Conservation (phyloP, 2,797 vertebrate genomes). For the Psittacula derbiana region DNA sequence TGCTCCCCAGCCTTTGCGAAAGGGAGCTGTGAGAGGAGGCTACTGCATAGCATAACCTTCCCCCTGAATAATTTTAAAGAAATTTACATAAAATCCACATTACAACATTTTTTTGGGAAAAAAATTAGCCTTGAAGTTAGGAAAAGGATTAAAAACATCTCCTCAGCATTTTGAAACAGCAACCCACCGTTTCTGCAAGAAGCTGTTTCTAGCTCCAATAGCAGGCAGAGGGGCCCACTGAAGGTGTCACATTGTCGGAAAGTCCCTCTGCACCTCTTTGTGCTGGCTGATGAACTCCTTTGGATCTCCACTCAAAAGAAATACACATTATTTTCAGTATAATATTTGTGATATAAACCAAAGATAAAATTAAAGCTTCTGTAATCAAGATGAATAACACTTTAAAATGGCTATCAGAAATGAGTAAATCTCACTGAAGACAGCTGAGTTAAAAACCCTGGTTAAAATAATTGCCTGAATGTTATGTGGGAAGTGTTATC, state of each 20-base stretch:
- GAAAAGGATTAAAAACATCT: background rate
- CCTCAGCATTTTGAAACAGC: background rate
- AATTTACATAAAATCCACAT: background rate
- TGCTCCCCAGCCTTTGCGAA: background rate
- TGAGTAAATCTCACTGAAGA: background rate
- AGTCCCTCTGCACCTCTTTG: background rate
- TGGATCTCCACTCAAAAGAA: background rate
- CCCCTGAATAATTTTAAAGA: background rate
- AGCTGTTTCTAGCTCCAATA: rapidly evolving
- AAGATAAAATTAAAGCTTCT: background rate
- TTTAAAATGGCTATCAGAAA: background rate
- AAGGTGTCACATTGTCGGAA: background rate
- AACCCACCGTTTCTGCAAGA: background rate
- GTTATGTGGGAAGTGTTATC: background rate
- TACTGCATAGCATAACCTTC: background rate
- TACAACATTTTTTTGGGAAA: background rate
- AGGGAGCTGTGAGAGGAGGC: background rate
- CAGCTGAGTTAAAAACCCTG: background rate
- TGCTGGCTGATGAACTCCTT: background rate
- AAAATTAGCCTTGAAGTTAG: background rate
- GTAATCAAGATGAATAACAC: background rate
- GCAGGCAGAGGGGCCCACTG: background rate
- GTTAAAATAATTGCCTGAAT: background rate
- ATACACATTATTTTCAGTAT: background rate
- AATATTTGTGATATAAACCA: background rate